Evolutionary conservation across 1,140 invertebrate genomes (phyloP).

Genomic region (Schlechtendalia chinensis): DNA sequence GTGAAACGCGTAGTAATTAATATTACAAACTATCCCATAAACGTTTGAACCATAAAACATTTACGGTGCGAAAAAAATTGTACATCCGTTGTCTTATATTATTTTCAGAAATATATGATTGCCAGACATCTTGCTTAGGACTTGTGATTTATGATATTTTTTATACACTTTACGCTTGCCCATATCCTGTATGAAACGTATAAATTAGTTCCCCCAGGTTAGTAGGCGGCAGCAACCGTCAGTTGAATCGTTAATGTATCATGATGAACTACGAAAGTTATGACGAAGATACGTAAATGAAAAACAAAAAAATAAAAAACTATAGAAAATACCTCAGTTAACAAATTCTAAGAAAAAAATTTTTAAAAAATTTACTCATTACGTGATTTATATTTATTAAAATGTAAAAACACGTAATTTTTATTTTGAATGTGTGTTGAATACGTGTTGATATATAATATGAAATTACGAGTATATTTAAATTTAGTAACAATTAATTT

Average conservation of each 20-base stretch:
- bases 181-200: constrained; percentile 37
- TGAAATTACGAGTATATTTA: too few relatives aligned
- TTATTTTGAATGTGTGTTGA: too few relatives aligned
- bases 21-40: not conserved
- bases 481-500: too few relatives aligned
- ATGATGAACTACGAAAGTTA: constrained; percentile 12
- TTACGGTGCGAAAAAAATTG: constrained; percentile 24
- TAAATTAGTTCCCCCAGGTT: constrained; percentile 28
- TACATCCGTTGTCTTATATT: constrained; percentile 35
- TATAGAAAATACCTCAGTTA: too few relatives aligned
- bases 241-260: constrained; percentile 26
- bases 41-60: constrained; percentile 9
- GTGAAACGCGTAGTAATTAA: not conserved
- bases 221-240: not conserved
- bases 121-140: not conserved
- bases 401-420: too few relatives aligned
- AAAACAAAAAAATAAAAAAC: constrained; percentile 13
- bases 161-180: constrained; percentile 27
- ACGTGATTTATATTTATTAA: too few relatives aligned
- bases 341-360: not conserved
- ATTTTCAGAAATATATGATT: constrained; percentile 34
- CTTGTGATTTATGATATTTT: constrained; percentile 39
- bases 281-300: not conserved
- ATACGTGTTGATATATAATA: too few relatives aligned
- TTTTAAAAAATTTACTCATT: not conserved